phyloP scores from a whole-genome alignment of 2,113 vertebrate species.

The Spilogale gracilis region DNA sequence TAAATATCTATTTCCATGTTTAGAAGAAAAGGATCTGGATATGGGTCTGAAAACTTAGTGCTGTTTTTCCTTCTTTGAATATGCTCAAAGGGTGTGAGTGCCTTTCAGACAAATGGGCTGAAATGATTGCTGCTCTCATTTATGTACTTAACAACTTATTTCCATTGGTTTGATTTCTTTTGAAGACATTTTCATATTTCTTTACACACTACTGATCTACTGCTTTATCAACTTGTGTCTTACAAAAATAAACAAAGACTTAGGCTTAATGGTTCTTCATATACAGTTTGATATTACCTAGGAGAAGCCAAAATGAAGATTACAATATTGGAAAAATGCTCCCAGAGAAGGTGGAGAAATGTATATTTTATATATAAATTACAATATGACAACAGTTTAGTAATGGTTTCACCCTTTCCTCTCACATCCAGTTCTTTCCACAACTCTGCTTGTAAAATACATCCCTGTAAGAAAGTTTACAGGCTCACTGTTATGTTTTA shows the following conservation, averaged over 20 bases:
- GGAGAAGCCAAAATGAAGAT: neutral
- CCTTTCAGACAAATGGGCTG: constrained; percentile 47
- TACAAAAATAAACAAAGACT: neutral
- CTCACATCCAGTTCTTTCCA: neutral
- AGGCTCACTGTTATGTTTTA: neutral
- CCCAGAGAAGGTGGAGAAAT: neutral
- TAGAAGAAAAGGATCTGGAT: constrained; percentile 58
- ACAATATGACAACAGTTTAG: neutral
- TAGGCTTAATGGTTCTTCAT: neutral
- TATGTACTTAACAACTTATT: neutral
- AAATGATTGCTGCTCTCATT: neutral
- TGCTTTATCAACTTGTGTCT: constrained; percentile 1
- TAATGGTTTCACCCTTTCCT: neutral
- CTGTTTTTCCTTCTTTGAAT: constrained; percentile 37
- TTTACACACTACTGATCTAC: neutral
- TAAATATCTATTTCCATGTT: constrained; percentile 58
- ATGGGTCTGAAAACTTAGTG: constrained; percentile 11
- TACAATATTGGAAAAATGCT: neutral
- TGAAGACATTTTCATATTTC: constrained; percentile 33
- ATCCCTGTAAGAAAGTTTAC: neutral
- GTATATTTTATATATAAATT: neutral
- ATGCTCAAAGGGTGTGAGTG: neutral
- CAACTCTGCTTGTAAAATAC: neutral
- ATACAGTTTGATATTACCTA: neutral
- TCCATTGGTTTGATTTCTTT: constrained; percentile 35